Evolutionary conservation across 2,888 invertebrate genomes (phyloP).

Genomic region (Brassicogethes aeneus): DNA sequence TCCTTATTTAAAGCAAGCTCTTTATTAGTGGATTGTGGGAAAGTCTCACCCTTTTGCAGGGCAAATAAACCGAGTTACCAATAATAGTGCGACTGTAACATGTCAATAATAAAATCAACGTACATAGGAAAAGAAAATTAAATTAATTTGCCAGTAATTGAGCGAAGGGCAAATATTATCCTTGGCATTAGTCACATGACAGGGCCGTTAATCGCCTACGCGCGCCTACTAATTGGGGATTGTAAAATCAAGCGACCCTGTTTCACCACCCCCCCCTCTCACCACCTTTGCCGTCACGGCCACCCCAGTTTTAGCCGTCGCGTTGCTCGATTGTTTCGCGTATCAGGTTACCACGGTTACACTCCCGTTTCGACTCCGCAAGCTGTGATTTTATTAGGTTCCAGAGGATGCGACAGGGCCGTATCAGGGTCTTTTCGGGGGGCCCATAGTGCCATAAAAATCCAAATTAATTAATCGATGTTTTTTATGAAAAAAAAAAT

Average conservation of each 20-base stretch:
- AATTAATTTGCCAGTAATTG: too few species aligned
- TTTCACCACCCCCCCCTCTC: too few species aligned
- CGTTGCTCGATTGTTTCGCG: conserved; percentile 7
- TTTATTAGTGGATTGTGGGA: too few species aligned
- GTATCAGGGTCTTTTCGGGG: conserved; percentile 5
- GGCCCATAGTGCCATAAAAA: conserved; percentile 8
- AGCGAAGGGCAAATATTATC: neutral
- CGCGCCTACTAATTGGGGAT: conserved; percentile 36
- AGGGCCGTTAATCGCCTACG: conserved; percentile 24
- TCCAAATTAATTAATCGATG: too few species aligned
- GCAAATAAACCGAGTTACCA: too few species aligned
- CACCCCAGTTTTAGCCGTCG: conserved; percentile 1
- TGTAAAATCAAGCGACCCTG: conserved; percentile 37
- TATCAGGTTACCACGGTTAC: conserved; percentile 32
- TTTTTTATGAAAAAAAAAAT: too few species aligned
- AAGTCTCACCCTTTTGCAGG: too few species aligned
- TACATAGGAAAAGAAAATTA: too few species aligned
- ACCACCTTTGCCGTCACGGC: neutral
- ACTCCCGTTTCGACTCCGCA: conserved; percentile 19
- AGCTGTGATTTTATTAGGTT: conserved; percentile 27
- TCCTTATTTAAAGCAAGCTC: too few species aligned
- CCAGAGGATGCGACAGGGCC: conserved; percentile 4
- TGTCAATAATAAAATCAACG: too few species aligned
- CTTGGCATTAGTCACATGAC: conserved; percentile 20
- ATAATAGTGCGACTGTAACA: too few species aligned